Evolutionary conservation across 2,888 invertebrate genomes (phyloP).

Genomic region (Bruchidius siliquastri): DNA sequence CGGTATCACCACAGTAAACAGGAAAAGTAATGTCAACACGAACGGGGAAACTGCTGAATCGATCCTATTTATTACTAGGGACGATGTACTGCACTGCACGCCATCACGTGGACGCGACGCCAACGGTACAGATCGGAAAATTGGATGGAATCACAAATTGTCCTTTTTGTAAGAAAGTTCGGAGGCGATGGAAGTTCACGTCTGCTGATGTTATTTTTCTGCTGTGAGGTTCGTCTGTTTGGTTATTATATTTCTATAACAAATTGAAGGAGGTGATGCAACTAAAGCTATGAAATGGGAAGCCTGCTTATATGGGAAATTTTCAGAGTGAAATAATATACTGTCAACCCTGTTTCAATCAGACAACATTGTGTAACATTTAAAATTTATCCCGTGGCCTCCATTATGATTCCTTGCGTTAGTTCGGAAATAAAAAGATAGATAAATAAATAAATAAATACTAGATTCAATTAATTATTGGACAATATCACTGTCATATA

Average conservation of each 20-base stretch:
- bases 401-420: too few species aligned
- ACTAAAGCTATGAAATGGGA: not conserved
- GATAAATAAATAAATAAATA: too few species aligned
- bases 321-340: too few species aligned
- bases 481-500: too few species aligned
- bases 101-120: conserved; percentile 14
- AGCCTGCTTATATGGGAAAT: too few species aligned
- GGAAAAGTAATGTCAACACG: not conserved
- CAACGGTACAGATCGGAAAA: conserved; percentile 20
- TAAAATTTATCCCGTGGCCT: too few species aligned
- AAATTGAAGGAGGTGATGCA: not conserved
- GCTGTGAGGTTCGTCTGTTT: not conserved
- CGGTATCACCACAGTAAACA: not conserved
- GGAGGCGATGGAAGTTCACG: not conserved
- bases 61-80: conserved; percentile 31
- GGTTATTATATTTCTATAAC: not conserved
- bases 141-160: conserved; percentile 28
- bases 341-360: too few species aligned
- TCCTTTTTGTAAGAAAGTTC: conserved; percentile 13
- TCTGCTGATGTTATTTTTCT: not conserved
- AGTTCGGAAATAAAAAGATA: too few species aligned
- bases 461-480: too few species aligned
- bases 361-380: too few species aligned
- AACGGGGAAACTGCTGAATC: conserved; percentile 16
- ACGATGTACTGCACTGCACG: conserved; percentile 14